Conservation (phyloP, 2,113 vertebrate species). For the Turnix velox region DNA sequence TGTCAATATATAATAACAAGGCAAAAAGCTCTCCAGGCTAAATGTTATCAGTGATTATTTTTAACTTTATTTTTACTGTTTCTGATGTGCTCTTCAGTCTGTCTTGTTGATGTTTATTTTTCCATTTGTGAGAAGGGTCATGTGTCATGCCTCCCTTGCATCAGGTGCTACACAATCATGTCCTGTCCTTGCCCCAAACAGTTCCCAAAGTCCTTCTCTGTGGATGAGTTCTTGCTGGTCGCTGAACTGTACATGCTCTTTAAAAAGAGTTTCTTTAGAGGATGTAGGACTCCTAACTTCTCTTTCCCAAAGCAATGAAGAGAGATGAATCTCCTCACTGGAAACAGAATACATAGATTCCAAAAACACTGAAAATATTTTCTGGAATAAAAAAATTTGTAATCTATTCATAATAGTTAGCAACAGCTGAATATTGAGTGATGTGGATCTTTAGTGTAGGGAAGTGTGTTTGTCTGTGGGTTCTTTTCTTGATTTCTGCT, state of each 20-base stretch:
- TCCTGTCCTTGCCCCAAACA: not conserved
- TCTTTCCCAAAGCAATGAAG: not conserved
- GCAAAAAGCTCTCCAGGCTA: constrained; percentile 32
- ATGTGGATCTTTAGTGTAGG: not conserved
- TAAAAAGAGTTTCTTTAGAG: not conserved
- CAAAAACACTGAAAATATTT: not conserved
- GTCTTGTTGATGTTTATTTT: constrained; percentile 63
- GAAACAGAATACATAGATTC: not conserved
- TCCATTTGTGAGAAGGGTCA: constrained; percentile 16
- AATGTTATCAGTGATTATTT: constrained; percentile 56
- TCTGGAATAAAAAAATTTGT: not conserved
- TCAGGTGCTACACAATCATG: constrained; percentile 25
- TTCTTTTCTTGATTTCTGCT: not conserved
- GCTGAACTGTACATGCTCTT: not conserved
- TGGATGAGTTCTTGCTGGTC: not conserved
- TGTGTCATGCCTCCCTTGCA: constrained; percentile 32
- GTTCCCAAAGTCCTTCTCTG: not conserved
- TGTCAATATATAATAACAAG: constrained; percentile 54
- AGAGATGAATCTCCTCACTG: not conserved
- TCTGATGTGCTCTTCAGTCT: constrained; percentile 60
- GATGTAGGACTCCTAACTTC: not conserved
- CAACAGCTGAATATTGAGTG: not conserved
- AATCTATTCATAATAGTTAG: not conserved
- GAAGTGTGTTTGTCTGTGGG: not conserved
- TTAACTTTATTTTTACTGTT: constrained; percentile 47